Percentiles rank a stretch among this genome's conserved stretches.
Conservation (phyloP, 2,113 vertebrate genomes). For the Geococcyx californianus region DNA sequence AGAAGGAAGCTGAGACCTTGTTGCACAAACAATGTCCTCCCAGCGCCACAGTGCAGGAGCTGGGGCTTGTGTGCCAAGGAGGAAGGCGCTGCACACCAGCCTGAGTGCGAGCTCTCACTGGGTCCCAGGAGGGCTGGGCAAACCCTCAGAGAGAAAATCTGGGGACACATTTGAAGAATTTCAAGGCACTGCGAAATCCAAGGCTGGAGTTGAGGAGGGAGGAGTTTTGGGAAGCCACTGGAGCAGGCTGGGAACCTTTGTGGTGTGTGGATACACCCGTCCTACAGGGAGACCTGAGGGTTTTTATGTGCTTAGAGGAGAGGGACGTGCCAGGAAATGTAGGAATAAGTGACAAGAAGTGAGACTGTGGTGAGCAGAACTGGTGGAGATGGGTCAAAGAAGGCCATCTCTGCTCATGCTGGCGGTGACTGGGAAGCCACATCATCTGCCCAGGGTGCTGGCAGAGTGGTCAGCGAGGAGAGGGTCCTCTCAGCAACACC, state of each 20-base stretch:
- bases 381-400: neutral
- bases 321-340: neutral
- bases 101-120: neutral
- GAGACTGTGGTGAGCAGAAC: neutral
- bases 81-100: neutral
- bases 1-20: neutral
- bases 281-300: neutral
- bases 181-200: neutral
- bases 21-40: neutral
- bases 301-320: neutral
- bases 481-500: neutral
- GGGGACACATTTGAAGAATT: neutral
- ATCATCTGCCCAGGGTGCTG: neutral
- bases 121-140: neutral
- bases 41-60: neutral
- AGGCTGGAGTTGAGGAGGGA: neutral
- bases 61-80: neutral
- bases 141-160: neutral
- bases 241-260: neutral
- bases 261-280: neutral
- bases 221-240: neutral
- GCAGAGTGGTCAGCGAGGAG: neutral
- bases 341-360: neutral
- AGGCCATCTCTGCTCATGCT: neutral
- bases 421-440: neutral